Percentiles rank a stretch among this genome's conserved stretches.
Conservation (phyloP, 2,113 vertebrate species). For the Lonchura striata region DNA sequence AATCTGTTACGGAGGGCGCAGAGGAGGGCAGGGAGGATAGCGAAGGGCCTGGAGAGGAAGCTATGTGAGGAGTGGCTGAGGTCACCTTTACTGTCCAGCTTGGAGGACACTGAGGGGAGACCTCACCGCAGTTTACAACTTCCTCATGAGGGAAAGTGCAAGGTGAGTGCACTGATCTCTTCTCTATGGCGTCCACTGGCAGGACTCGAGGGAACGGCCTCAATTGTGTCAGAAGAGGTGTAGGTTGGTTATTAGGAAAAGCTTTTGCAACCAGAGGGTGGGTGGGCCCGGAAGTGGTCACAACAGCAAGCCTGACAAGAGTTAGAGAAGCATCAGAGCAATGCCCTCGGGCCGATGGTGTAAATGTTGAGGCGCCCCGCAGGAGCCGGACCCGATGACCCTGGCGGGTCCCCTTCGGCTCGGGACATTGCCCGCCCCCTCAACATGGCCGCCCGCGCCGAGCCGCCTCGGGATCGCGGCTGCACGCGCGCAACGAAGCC, state of each 20-base stretch:
- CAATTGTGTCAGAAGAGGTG: not conserved
- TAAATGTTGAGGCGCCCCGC: no score
- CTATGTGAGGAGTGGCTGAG: fast-evolving
- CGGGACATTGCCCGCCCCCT: fast-evolving
- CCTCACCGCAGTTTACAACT: not conserved
- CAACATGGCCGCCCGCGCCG: fast-evolving
- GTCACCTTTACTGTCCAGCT: not conserved
- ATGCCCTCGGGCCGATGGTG: not conserved
- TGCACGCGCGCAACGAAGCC: not conserved
- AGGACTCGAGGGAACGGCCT: not conserved
- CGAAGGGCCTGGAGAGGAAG: not conserved
- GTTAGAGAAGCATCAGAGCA: not conserved
- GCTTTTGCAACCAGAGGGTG: not conserved
- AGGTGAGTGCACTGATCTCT: not conserved
- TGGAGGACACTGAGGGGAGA: not conserved
- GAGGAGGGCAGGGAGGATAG: not conserved
- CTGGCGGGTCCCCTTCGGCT: fast-evolving
- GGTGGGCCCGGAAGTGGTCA: fast-evolving
- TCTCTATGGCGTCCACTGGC: fast-evolving
- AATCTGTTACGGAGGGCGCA: fast-evolving
- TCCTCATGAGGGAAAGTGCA: not conserved
- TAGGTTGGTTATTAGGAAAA: no score
- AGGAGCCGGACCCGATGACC: fast-evolving
- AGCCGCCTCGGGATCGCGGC: fast-evolving
- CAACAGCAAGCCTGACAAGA: no score